A percentile compares a stretch with the other conserved stretches of the same genome.
phyloP scores from a whole-genome alignment of 1,140 invertebrate genomes.

The Schlechtendalia chinensis region DNA sequence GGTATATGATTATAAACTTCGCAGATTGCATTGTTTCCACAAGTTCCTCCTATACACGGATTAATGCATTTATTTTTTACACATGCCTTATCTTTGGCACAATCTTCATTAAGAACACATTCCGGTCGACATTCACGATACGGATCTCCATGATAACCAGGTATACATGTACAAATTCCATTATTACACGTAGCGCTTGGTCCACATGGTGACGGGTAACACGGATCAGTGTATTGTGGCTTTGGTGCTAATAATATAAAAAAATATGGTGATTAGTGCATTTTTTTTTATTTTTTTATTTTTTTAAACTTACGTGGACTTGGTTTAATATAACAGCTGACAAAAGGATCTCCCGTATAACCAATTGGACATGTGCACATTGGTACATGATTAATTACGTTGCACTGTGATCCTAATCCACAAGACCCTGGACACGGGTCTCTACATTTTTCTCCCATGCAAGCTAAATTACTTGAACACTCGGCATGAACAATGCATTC shows the following conservation, averaged over 20 bases:
- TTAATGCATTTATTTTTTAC: slow-evolving; percentile 75
- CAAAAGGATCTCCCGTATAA: slow-evolving; percentile 58
- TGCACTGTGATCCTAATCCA: slow-evolving; percentile 58
- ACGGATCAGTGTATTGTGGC: slow-evolving; percentile 61
- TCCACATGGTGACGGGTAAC: slow-evolving; percentile 73
- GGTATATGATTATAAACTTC: slow-evolving; percentile 75
- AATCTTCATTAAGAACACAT: slow-evolving; percentile 73
- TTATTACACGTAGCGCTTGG: slow-evolving; percentile 75
- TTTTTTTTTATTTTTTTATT: slow-evolving; percentile 52
- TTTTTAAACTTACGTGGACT: slow-evolving; percentile 54
- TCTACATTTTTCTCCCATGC: slow-evolving; percentile 58
- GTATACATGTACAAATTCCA: slow-evolving; percentile 72
- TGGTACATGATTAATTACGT: slow-evolving; percentile 57
- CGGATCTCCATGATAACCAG: slow-evolving; percentile 71
- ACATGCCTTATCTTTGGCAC: slow-evolving; percentile 71
- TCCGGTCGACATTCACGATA: slow-evolving; percentile 74
- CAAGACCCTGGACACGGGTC: slow-evolving; percentile 59
- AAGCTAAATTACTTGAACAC: slow-evolving; percentile 57
- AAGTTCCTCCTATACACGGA: slow-evolving; percentile 75
- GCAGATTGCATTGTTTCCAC: slow-evolving; percentile 72
- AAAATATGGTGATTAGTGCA: slow-evolving; percentile 54
- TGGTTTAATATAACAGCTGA: slow-evolving; percentile 52
- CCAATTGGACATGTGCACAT: slow-evolving; percentile 57
- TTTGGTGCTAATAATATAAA: slow-evolving; percentile 55
- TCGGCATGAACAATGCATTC: slow-evolving; percentile 63